Evolutionary conservation across 2,797 vertebrate species (phyloP).

Genomic region (Microctenopoma lineatum): DNA sequence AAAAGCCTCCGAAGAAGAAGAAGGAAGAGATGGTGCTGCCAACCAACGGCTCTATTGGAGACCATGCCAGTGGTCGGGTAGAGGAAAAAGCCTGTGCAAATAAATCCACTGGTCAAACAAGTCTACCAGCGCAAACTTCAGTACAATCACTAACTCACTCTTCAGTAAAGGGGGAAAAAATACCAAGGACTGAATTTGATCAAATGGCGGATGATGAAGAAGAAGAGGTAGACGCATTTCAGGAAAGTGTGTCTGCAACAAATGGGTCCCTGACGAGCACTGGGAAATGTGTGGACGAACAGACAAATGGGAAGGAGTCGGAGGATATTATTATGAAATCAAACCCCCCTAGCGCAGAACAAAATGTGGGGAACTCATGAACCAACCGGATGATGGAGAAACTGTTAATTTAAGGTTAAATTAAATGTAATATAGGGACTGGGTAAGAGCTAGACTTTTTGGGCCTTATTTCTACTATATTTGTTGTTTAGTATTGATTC

Average conservation of each 20-base stretch:
- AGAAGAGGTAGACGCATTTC: conserved; percentile 43
- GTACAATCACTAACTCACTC: conserved; percentile 67
- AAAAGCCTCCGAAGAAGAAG: conserved; percentile 73
- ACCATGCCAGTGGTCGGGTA: conserved; percentile 39
- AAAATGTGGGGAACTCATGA: conserved; percentile 58
- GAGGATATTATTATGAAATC: conserved; percentile 73
- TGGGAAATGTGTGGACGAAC: conserved; percentile 30
- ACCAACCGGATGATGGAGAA: conserved; percentile 20
- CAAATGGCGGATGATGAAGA: conserved; percentile 49
- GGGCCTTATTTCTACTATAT: conserved; percentile 76
- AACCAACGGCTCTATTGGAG: conserved; percentile 45
- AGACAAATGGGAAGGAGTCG: conserved; percentile 59
- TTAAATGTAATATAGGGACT: conserved; percentile 57
- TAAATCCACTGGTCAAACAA: conserved; percentile 52
- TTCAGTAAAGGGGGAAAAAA: conserved; percentile 77
- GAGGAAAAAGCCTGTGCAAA: conserved; percentile 44
- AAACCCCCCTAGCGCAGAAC: conserved; percentile 37
- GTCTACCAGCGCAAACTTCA: conserved; percentile 58
- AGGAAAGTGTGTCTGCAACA: neutral
- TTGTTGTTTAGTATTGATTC: conserved; percentile 58
- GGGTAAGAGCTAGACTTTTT: conserved; percentile 57
- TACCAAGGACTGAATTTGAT: conserved; percentile 78
- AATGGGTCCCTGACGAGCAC: conserved; percentile 44
- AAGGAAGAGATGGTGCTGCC: conserved; percentile 59
- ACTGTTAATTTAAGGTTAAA: conserved; percentile 32